These are phyloP conservation scores for Mesembrinibis cayennensis DNA, from an alignment of 2,113 vertebrate species.

Conservation along the genomic window DNA sequence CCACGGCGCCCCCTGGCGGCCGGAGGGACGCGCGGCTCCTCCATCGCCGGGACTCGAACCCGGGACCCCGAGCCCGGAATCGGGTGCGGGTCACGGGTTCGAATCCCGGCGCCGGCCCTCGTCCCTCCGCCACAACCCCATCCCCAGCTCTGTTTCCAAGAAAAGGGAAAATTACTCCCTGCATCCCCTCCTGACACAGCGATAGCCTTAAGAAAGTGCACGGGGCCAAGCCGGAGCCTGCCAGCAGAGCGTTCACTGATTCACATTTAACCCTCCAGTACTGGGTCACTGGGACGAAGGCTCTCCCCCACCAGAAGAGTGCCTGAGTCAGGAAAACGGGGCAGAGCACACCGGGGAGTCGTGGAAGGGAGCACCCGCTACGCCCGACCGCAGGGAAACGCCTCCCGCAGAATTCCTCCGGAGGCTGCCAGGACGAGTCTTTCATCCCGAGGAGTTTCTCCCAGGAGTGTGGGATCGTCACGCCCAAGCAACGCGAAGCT, in stretches of 20 bases:
- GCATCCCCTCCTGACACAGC: not conserved
- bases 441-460: not conserved
- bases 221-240: not conserved
- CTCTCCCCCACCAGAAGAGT: not conserved
- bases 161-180: not conserved
- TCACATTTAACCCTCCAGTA: not conserved
- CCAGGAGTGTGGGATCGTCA: not conserved
- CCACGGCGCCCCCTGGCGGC: not conserved
- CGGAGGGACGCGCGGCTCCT: not conserved
- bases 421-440: not conserved
- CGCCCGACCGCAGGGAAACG: not conserved
- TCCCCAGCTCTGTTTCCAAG: rapidly evolving
- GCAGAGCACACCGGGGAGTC: not conserved
- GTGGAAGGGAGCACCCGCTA: not conserved
- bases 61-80: rapidly evolving
- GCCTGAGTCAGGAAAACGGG: not conserved
- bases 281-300: not conserved
- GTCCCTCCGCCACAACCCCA: rapidly evolving
- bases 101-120: not conserved
- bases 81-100: rapidly evolving
- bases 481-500: not conserved
- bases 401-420: not conserved
- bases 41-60: not conserved
- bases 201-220: not conserved
- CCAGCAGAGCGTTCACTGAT: too few species aligned